Conservation (phyloP, 2,797 vertebrate species). For the Chelmon rostratus region DNA sequence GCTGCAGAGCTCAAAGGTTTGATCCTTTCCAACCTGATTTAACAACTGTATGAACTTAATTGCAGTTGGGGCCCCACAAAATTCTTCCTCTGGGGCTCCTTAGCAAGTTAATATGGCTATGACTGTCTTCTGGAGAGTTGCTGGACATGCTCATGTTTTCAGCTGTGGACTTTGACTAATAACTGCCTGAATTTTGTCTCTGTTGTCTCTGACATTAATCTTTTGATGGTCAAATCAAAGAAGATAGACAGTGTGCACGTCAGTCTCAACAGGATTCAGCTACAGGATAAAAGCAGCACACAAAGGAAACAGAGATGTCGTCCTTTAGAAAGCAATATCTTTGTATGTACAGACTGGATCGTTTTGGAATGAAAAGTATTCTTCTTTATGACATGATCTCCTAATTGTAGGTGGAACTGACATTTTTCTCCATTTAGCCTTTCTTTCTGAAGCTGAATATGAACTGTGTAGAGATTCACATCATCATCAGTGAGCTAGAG, state of each 20-base stretch:
- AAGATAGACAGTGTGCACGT: background rate
- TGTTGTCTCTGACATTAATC: background rate
- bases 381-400: background rate
- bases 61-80: no score
- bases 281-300: background rate
- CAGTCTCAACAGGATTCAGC: background rate
- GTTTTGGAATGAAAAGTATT: background rate
- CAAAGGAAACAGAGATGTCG: background rate
- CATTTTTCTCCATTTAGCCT: background rate
- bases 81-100: no score
- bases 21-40: background rate
- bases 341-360: no score
- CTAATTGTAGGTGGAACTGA: background rate
- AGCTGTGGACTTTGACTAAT: background rate
- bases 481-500: background rate
- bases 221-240: background rate
- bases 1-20: background rate
- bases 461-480: background rate
- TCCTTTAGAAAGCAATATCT: background rate
- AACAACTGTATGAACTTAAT: no score
- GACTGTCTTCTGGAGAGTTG: background rate
- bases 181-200: background rate
- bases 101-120: no score
- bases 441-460: background rate
- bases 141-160: background rate